Evolutionary conservation across 2,113 vertebrate genomes (phyloP), one percentile per base, ranked within the genome.

Genomic region (Salminus brasiliensis): DNA sequence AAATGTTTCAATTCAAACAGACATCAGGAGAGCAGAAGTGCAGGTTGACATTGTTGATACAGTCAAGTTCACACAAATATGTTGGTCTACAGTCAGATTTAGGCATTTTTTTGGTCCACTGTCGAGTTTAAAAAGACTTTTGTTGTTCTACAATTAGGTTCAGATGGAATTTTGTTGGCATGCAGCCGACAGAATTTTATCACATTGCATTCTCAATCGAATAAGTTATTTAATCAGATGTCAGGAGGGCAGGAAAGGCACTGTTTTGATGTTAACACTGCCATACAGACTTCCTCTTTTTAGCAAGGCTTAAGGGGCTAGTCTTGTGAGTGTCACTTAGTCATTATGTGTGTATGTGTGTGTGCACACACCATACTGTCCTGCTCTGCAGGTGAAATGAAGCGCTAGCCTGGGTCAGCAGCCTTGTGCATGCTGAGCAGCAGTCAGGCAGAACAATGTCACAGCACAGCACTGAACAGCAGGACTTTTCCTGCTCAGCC

Each of bases 381-480:
- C 86, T 83, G 74, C 86, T 85, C 83, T 81, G 83, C 85, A 88
- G 81, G 81, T 85, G 84, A 88, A 90, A 89, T 90, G 85, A 87
- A 88, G 85, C 62, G 25, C 70, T 81, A 67, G 80, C 86, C 83
- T 89, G 86, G 91, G 86, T 93, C 91, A 92, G 90, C 89, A 89
- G 83, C 83, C 74, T 86, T 87, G 87, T 90, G 85, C 90, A 88
- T 86, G 83, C 85, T 87, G 84, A 85, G 83, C 88, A 81, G 81
- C 90, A 89, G 85, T 86, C 87, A 89, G 87, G 85, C 92, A 89
- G 87, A 92, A 90, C 88, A 87, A 85, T 89, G 87, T 88, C 89
- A 87, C 86, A 72, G 71, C 85, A 88, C 88, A 86, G 60, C 85
- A 36, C 83, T 49, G 80, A 81, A 39, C 60, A 76, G 79, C 63